Conservation (phyloP, 2,797 vertebrate genomes). For the Peromyscus eremicus region DNA sequence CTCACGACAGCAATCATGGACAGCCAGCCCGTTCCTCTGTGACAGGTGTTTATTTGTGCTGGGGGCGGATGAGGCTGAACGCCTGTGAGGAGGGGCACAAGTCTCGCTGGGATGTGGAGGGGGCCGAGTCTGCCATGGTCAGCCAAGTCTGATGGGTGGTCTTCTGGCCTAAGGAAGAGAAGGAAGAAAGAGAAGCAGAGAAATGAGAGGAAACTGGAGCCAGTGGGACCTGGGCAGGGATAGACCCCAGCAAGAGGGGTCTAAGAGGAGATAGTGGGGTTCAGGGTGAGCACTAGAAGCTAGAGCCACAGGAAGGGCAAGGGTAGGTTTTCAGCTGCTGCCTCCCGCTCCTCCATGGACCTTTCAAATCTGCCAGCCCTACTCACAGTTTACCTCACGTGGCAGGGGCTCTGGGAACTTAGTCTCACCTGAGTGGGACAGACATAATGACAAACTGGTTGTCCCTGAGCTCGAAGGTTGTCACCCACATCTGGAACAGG, state of each 20-base stretch:
- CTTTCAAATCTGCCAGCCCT: not conserved
- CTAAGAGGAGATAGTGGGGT: not conserved
- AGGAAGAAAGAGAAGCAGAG: no score
- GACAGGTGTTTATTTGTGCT: not conserved
- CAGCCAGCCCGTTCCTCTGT: not conserved
- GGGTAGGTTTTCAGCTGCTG: not conserved
- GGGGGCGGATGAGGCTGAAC: not conserved
- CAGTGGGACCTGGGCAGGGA: not conserved
- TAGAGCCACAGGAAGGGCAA: not conserved
- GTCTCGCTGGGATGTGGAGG: not conserved
- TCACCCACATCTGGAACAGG: not conserved
- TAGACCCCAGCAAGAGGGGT: not conserved
- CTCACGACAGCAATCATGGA: fast-evolving
- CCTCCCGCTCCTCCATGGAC: not conserved
- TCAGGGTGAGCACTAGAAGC: not conserved
- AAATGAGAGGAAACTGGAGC: not conserved
- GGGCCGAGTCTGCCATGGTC: not conserved
- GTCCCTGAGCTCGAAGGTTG: not conserved
- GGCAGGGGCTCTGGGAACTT: not conserved
- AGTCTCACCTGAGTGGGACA: not conserved
- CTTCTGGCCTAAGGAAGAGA: not conserved
- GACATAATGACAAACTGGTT: no score
- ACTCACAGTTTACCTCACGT: not conserved
- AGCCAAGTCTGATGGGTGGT: not conserved
- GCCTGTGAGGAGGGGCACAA: fast-evolving